Conservation (phyloP, 2,888 invertebrate genomes). For the Ceriagrion tenellum region DNA sequence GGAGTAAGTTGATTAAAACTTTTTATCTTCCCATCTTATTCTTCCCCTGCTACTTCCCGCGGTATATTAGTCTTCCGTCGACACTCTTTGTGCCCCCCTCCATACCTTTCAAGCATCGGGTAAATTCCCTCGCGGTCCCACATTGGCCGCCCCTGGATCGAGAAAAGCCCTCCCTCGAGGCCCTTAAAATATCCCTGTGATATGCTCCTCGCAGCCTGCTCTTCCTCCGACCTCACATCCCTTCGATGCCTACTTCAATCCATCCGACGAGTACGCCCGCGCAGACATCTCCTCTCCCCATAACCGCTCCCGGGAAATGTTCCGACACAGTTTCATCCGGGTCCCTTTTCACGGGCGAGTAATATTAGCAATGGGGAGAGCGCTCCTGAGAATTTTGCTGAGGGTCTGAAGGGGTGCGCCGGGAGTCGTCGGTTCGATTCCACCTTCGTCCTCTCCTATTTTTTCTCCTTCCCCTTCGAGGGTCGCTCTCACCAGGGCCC, state of each 20-base stretch:
- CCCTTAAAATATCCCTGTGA: slow-evolving; percentile 24
- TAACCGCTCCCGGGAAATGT: neutral
- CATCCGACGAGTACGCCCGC: neutral
- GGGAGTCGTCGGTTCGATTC: slow-evolving; percentile 49
- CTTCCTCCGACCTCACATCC: neutral
- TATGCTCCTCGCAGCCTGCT: neutral
- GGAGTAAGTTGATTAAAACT: slow-evolving; percentile 12
- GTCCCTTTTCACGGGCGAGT: neutral
- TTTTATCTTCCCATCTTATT: neutral
- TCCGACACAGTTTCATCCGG: slow-evolving; percentile 26
- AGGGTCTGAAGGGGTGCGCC: neutral
- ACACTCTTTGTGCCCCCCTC: neutral
- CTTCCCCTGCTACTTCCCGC: neutral
- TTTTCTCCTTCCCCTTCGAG: neutral
- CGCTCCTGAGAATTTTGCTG: neutral
- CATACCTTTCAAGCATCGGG: neutral
- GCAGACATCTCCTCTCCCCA: slow-evolving; percentile 9
- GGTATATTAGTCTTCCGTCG: slow-evolving; percentile 9
- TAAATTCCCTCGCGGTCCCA: slow-evolving; percentile 1
- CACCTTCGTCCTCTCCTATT: neutral
- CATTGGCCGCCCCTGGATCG: neutral
- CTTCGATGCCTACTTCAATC: neutral
- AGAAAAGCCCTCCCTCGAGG: neutral
- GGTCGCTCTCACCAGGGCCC: neutral
- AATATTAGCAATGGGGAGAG: slow-evolving; percentile 51